Evolutionary conservation across 1,140 invertebrate species (phyloP).

Genomic region (Gonioctena quinquepunctata): DNA sequence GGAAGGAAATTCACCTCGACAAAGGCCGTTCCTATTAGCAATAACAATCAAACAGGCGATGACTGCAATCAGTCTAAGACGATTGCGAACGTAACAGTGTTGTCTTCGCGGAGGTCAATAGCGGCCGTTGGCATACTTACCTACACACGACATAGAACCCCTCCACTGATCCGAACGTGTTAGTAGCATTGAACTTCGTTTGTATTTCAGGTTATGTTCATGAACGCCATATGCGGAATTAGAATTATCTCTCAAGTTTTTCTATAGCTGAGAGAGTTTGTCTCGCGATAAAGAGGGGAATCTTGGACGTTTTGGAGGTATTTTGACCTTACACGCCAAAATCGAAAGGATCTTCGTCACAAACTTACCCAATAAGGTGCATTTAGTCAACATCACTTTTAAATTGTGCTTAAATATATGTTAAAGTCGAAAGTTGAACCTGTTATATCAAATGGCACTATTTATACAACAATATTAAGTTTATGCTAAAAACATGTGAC

Average conservation of each 20-base stretch:
- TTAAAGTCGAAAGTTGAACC: too few relatives aligned
- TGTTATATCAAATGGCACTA: too few relatives aligned
- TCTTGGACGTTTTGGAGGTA: too few relatives aligned
- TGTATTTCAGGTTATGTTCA: conserved; percentile 26
- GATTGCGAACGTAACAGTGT: conserved; percentile 33
- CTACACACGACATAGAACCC: conserved; percentile 29
- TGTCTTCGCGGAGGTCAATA: conserved; percentile 33
- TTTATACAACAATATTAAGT: too few relatives aligned
- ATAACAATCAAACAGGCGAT: conserved; percentile 10
- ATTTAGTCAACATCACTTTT: too few relatives aligned
- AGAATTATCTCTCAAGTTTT: not conserved
- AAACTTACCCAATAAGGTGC: too few relatives aligned
- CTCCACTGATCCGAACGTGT: conserved; percentile 21
- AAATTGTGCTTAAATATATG: too few relatives aligned
- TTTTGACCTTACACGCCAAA: too few relatives aligned
- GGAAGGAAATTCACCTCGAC: conserved; percentile 17
- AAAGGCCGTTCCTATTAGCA: conserved; percentile 16
- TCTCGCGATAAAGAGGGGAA: too few relatives aligned
- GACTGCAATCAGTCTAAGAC: conserved; percentile 11
- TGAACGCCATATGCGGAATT: conserved; percentile 8
- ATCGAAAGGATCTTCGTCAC: too few relatives aligned
- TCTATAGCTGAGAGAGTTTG: not conserved
- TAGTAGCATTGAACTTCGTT: conserved; percentile 36
- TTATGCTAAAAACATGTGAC: too few relatives aligned
- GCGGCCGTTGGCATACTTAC: conserved; percentile 33